These are phyloP conservation scores for Agrenia bidenticulata DNA, from an alignment of 2,888 invertebrate species.

Conservation along the genomic window DNA sequence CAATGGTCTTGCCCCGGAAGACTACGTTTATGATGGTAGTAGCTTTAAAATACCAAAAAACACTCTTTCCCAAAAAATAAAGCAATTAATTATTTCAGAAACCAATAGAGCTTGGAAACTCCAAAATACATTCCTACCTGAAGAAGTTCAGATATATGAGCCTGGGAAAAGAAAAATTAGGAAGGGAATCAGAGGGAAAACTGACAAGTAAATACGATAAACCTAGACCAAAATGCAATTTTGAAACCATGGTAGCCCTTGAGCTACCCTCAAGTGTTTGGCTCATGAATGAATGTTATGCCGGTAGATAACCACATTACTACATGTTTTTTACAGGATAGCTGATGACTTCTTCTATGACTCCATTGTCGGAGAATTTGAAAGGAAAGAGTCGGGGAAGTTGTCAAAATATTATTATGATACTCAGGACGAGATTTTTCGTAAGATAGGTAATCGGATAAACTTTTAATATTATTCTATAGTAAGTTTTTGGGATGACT, in stretches of 20 bases:
- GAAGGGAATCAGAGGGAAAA: conserved; percentile 26
- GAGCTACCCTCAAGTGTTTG: too few species aligned
- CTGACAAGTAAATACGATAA: conserved; percentile 28
- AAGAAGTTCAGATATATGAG: conserved; percentile 12
- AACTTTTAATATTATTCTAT: not conserved
- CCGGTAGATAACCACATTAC: too few species aligned
- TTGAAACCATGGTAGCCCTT: too few species aligned
- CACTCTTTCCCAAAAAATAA: not conserved
- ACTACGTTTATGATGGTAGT: conserved; percentile 29
- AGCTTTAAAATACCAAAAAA: not conserved
- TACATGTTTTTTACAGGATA: not conserved
- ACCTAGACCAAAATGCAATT: too few species aligned
- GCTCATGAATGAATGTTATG: too few species aligned
- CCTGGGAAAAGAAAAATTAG: conserved; percentile 20
- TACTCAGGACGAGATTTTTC: conserved; percentile 24
- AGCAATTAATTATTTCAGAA: not conserved
- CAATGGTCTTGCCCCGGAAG: conserved; percentile 24
- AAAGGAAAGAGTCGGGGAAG: conserved; percentile 23
- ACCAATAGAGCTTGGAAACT: conserved; percentile 19
- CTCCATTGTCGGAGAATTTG: conserved; percentile 26
- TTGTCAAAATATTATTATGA: conserved; percentile 27
- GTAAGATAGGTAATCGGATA: conserved; percentile 20
- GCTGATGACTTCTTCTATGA: conserved; percentile 37
- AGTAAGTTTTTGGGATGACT: not conserved
- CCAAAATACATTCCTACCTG: conserved; percentile 12